Conservation (phyloP, 2,797 vertebrate species). For the Pampus argenteus region DNA sequence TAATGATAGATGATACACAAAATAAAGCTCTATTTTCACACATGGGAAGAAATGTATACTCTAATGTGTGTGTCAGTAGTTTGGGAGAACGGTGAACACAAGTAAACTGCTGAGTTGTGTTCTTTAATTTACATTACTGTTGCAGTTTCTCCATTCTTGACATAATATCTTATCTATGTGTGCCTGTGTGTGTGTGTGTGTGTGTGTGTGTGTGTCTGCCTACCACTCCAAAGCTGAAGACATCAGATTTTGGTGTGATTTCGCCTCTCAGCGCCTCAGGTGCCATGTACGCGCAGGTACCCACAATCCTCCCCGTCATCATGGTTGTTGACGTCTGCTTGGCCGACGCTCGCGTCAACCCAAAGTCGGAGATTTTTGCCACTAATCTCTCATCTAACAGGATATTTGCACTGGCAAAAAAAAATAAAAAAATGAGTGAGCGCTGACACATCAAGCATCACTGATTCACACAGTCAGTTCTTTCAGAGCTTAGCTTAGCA, state of each 20-base stretch:
- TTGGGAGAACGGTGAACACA: slow-evolving; percentile 24
- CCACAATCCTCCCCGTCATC: slow-evolving; percentile 94
- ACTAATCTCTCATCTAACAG: slow-evolving; percentile 88
- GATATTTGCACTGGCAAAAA: slow-evolving; percentile 90
- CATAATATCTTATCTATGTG: slow-evolving; percentile 10
- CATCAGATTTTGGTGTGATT: slow-evolving; percentile 93
- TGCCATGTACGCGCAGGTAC: slow-evolving; percentile 97
- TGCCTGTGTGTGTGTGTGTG: background rate
- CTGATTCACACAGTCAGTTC: background rate
- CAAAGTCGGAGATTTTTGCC: slow-evolving; percentile 97
- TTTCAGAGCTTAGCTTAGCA: too few relatives aligned
- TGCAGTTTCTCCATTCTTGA: slow-evolving; percentile 32
- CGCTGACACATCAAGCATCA: background rate
- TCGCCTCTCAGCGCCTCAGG: slow-evolving; percentile 95
- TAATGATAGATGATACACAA: slow-evolving; percentile 29
- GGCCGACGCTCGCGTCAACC: slow-evolving; percentile 91
- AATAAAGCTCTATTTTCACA: slow-evolving; percentile 37
- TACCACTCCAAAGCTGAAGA: slow-evolving; percentile 98
- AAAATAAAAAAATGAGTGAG: background rate
- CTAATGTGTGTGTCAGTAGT: slow-evolving; percentile 46
- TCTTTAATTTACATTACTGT: slow-evolving; percentile 24
- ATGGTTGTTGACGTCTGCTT: slow-evolving; percentile 87
- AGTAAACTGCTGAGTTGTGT: slow-evolving; percentile 37
- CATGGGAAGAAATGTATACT: slow-evolving; percentile 29
- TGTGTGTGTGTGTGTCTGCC: slow-evolving; percentile 41